These are phyloP conservation scores for Neria commutata DNA, from an alignment of 2,888 invertebrate genomes.

Conservation along the genomic window DNA sequence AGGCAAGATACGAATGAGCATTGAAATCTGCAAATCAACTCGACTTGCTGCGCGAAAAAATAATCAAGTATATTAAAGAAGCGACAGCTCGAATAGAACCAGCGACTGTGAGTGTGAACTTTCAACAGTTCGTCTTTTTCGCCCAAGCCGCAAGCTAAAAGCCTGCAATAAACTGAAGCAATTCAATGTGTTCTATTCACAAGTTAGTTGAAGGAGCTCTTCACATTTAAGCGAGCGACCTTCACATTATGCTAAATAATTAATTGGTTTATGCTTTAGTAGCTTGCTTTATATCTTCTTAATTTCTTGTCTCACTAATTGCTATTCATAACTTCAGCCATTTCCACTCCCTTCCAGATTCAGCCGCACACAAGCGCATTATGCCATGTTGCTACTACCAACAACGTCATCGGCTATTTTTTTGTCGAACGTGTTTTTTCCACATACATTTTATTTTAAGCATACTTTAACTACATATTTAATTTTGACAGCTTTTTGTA, in stretches of 20 bases:
- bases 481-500: background rate
- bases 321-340: background rate
- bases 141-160: too few species aligned
- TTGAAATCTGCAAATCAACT: too few species aligned
- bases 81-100: too few species aligned
- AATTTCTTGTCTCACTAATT: background rate
- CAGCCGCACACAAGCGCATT: too few species aligned
- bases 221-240: slow-evolving; percentile 26
- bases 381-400: background rate
- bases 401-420: background rate
- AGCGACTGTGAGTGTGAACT: too few species aligned
- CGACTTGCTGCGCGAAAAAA: too few species aligned
- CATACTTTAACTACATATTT: background rate
- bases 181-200: slow-evolving; percentile 4
- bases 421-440: background rate
- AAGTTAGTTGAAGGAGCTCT: too few species aligned
- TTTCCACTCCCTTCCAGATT: too few species aligned
- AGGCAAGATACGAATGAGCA: too few species aligned
- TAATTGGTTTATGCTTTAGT: slow-evolving; percentile 11
- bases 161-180: too few species aligned
- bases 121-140: too few species aligned
- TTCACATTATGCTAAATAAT: slow-evolving; percentile 27
- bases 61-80: too few species aligned
- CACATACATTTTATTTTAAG: background rate
- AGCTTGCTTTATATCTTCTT: background rate